phyloP scores from a whole-genome alignment of 2,888 invertebrate genomes.

The Camponotus fellah region DNA sequence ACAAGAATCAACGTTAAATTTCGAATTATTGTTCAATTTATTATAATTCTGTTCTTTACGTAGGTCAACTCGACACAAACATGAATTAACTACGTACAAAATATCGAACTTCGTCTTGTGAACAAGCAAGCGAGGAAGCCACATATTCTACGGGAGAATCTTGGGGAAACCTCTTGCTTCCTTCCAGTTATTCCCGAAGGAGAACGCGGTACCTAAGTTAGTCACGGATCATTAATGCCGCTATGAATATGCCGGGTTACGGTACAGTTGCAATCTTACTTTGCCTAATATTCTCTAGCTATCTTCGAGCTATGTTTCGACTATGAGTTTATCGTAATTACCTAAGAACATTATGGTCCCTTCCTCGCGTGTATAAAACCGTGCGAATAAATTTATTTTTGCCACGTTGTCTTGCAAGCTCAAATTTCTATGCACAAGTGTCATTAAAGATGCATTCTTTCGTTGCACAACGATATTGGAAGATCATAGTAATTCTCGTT shows the following conservation, averaged over 20 bases:
- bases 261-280: constrained; percentile 38
- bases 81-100: constrained; percentile 72
- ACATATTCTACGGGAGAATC: constrained; percentile 57
- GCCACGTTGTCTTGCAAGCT: neutral
- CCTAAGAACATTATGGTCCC: constrained; percentile 21
- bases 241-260: constrained; percentile 78
- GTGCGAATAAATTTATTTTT: neutral
- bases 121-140: constrained; percentile 54
- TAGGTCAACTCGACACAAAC: constrained; percentile 64
- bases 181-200: constrained; percentile 57
- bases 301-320: constrained; percentile 44
- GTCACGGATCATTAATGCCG: constrained; percentile 82
- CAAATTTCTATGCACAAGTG: neutral
- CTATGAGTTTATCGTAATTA: constrained; percentile 43
- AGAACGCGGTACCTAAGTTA: constrained; percentile 68
- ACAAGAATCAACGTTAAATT: neutral
- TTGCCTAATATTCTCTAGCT: constrained; percentile 22
- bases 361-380: neutral
- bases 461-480: neutral
- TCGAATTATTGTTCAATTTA: neutral
- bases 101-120: constrained; percentile 65
- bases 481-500: neutral
- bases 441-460: neutral
- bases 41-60: neutral
- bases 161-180: constrained; percentile 68